phyloP scores from a whole-genome alignment of 2,888 invertebrate genomes.

The Rhagonycha lutea region DNA sequence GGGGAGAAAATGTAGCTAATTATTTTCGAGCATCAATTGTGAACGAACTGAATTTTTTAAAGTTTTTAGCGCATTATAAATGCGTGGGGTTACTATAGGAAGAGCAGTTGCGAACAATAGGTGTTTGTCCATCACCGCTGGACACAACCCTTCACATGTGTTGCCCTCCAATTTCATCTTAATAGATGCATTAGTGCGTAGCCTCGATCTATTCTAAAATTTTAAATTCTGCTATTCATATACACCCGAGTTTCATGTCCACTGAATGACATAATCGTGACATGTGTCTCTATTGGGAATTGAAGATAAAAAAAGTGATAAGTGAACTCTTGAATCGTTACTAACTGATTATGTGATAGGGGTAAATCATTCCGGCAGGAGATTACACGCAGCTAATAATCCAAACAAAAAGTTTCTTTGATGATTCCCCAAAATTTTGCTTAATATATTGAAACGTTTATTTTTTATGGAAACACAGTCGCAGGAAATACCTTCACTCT shows the following conservation, averaged over 20 bases:
- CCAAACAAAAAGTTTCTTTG: background rate
- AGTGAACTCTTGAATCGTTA: slow-evolving; percentile 15
- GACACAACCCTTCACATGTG: slow-evolving; percentile 34
- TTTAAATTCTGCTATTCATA: slow-evolving; percentile 33
- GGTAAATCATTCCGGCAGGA: background rate
- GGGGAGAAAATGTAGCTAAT: slow-evolving; percentile 4
- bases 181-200: slow-evolving; percentile 36
- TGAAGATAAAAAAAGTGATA: slow-evolving; percentile 26
- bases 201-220: slow-evolving; percentile 37
- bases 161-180: slow-evolving; percentile 27
- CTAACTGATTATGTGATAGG: slow-evolving; percentile 15
- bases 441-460: background rate
- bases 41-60: slow-evolving; percentile 10
- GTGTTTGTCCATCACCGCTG: slow-evolving; percentile 31
- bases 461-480: slow-evolving; percentile 29
- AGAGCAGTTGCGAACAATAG: slow-evolving; percentile 31
- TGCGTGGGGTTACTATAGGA: slow-evolving; percentile 21
- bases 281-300: slow-evolving; percentile 32
- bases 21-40: slow-evolving; percentile 3
- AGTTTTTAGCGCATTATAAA: slow-evolving; percentile 14
- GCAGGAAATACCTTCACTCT: slow-evolving; percentile 31
- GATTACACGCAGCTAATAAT: background rate
- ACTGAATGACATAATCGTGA: slow-evolving; percentile 31
- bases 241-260: slow-evolving; percentile 25
- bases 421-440: background rate